Evolutionary conservation across 2,113 vertebrate genomes (phyloP).

Genomic region (Alexandromys fortis): DNA sequence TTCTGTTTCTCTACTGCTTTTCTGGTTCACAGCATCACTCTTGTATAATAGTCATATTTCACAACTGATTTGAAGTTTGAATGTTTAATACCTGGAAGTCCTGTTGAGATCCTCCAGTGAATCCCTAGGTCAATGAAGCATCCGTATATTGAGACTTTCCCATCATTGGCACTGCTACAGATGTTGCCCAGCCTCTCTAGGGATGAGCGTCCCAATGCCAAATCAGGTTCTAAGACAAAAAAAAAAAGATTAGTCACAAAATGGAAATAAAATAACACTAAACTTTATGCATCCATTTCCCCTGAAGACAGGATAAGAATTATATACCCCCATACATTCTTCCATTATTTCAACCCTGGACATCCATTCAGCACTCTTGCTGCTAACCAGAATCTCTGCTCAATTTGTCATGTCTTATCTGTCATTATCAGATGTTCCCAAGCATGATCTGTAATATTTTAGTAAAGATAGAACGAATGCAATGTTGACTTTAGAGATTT

Average conservation of each 20-base stretch:
- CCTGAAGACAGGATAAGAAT: neutral
- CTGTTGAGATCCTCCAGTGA: constrained; percentile 50
- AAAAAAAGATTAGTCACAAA: constrained; percentile 44
- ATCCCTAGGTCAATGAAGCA: constrained; percentile 51
- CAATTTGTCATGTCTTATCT: neutral
- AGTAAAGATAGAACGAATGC: constrained; percentile 1
- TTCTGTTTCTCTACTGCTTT: constrained; percentile 10
- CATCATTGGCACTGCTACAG: neutral
- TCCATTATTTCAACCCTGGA: neutral
- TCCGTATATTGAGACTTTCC: constrained; percentile 48
- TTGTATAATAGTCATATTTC: constrained; percentile 33
- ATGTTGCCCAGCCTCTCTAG: constrained; percentile 38
- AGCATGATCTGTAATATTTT: constrained; percentile 16
- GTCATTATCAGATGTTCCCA: neutral
- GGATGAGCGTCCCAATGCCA: neutral
- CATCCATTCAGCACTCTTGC: neutral
- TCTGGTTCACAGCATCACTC: neutral
- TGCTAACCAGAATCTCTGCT: constrained; percentile 12
- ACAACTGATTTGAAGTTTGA: constrained; percentile 44
- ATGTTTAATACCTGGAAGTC: constrained; percentile 61
- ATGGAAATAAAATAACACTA: neutral
- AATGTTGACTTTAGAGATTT: constrained; percentile 17
- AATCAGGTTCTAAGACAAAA: constrained; percentile 31
- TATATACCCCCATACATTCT: neutral
- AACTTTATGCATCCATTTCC: neutral